Conservation (phyloP, 2,113 vertebrate species). For the Hyla sarda region DNA sequence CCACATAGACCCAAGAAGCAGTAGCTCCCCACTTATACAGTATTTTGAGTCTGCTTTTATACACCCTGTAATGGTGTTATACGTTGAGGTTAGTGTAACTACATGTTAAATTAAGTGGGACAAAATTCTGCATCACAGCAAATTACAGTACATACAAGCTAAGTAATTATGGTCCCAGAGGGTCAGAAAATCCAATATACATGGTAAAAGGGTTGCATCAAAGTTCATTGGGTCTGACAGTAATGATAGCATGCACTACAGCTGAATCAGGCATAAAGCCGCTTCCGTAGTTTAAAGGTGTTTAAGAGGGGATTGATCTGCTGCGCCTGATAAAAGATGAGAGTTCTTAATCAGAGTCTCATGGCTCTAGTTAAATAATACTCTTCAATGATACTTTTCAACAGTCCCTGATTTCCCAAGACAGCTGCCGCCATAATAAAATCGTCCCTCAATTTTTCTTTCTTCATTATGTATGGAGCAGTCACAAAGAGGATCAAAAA, state of each 20-base stretch:
- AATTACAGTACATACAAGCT: constrained; percentile 30
- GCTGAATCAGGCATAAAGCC: constrained; percentile 11
- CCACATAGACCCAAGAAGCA: background rate
- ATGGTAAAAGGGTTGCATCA: constrained; percentile 13
- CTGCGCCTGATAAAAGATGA: constrained; percentile 11
- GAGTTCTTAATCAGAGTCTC: constrained; percentile 20
- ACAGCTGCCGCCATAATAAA: background rate
- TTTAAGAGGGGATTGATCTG: constrained; percentile 29
- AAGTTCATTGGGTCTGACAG: constrained; percentile 42
- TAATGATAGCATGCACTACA: constrained; percentile 30
- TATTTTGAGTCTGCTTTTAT: background rate
- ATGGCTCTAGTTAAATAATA: constrained; percentile 8
- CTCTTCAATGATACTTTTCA: background rate
- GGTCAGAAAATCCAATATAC: constrained; percentile 19
- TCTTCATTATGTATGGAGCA: background rate
- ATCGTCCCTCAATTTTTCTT: background rate
- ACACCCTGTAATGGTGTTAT: background rate
- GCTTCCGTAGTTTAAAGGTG: constrained; percentile 36
- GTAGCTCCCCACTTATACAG: background rate
- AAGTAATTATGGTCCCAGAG: constrained; percentile 36
- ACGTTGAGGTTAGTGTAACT: background rate
- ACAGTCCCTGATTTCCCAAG: background rate
- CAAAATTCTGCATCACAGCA: constrained; percentile 36
- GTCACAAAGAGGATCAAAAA: background rate
- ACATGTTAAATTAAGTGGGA: constrained; percentile 8